Evolutionary conservation across 53 echinoderm and acorn worm genomes (phyloP).

Genomic region (Paracentrotus lividus): DNA sequence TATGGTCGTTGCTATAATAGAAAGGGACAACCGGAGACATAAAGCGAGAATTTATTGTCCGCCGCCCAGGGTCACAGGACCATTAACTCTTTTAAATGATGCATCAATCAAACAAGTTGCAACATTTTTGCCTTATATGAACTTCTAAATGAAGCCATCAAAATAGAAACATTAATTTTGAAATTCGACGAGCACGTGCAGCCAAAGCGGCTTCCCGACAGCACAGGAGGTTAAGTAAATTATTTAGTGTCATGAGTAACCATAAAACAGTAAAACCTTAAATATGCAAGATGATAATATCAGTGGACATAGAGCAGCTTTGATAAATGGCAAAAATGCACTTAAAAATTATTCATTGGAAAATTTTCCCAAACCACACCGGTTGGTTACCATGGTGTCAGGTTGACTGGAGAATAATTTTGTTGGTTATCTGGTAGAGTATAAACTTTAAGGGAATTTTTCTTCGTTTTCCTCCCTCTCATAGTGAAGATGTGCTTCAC

Average conservation of each 20-base stretch:
- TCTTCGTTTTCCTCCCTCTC: too few species aligned
- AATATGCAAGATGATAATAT: background rate
- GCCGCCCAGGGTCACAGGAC: slow-evolving; percentile 21
- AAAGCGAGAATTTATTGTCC: slow-evolving; percentile 67
- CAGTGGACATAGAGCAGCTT: background rate
- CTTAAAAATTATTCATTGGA: background rate
- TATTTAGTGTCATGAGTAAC: slow-evolving; percentile 6
- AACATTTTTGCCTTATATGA: slow-evolving; percentile 38
- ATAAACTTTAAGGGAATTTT: too few species aligned
- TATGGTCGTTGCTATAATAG: slow-evolving; percentile 42
- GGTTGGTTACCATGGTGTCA: background rate
- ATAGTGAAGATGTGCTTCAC: too few species aligned
- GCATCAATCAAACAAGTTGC: slow-evolving; percentile 50
- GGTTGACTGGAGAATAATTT: background rate
- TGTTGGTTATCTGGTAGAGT: background rate
- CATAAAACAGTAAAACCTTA: background rate
- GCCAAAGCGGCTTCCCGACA: background rate
- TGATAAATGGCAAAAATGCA: background rate
- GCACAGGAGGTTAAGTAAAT: slow-evolving; percentile 17
- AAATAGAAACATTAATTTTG: slow-evolving; percentile 55
- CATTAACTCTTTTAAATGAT: slow-evolving; percentile 3
- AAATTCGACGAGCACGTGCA: slow-evolving; percentile 13
- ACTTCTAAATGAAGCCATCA: slow-evolving; percentile 48
- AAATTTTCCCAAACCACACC: background rate
- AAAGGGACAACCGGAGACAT: slow-evolving; percentile 51